Base-by-base conservation (phyloP, 1,140 invertebrate genomes). In the Heliothis virescens region DNA sequence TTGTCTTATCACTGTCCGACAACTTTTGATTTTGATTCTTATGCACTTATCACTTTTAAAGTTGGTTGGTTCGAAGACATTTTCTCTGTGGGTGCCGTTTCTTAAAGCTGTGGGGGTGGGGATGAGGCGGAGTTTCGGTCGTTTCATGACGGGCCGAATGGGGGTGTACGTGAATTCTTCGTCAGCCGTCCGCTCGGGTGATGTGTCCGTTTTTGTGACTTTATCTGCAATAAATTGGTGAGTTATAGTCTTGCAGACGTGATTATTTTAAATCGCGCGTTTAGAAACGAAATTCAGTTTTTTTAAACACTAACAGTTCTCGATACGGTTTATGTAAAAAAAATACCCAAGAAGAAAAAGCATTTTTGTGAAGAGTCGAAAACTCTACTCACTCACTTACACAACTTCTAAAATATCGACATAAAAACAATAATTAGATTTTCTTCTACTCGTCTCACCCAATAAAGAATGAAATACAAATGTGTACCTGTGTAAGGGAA, bases 11-110 rank as follows among this genome's bases (percentile, higher is more conserved):
- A 87, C 60, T 7, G 85, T 87, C 34, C 91, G 81, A 78, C 90
- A 93, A 71, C 87, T 90, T 69, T 90, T 90, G 48, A 94, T 89
- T 75, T 89, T 92, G 52, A 94, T 87, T 29, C 79, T 81, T 53
- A 92, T 90, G 55, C 80, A 57, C 75, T 60, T 84, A 71, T 90
- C 59, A 67, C 79, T 71, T 48, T 63, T 85, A 26, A 87, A 87
- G 41, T 86, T 87, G 3, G 87, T 86, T 3, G 87, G 82, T 80
- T 92, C 88, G 73, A 94, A 94, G 12, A 90, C 82, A 0, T 75
- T 57, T 34, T 92, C 89, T 26, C 86, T 83, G 77, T 87, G 86
- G 11, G 82, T 7, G 3, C 79, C 26, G 79, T 67, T 83, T 71
- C 59, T 67, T 77, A 80, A 34, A 65, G 9, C 12, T 16, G 47